These are phyloP conservation scores for Julus scandinavius DNA, from an alignment of 2,888 invertebrate genomes.

Conservation along the genomic window DNA sequence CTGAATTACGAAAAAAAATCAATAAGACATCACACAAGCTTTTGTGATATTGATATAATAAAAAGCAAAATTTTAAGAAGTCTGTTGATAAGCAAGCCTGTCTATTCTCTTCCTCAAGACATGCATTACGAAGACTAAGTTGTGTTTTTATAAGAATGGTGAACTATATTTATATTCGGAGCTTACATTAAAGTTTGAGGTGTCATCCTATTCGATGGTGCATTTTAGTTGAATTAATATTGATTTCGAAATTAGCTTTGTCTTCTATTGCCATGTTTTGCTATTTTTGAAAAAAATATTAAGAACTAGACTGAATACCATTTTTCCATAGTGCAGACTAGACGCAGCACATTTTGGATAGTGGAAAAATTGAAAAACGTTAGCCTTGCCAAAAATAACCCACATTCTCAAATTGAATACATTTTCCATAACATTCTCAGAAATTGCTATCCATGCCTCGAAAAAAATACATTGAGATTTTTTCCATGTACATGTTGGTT, in stretches of 20 bases:
- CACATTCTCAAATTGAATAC: neutral
- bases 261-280: neutral
- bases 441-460: neutral
- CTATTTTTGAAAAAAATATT: neutral
- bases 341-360: neutral
- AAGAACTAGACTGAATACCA: neutral
- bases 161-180: neutral
- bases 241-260: neutral
- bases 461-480: neutral
- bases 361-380: neutral
- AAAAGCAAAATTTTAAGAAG: neutral
- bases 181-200: neutral
- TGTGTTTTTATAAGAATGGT: neutral
- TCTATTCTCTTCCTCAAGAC: neutral
- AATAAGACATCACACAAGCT: neutral
- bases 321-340: neutral
- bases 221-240: neutral
- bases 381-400: neutral
- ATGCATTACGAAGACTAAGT: neutral
- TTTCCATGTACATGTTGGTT: neutral
- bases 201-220: neutral
- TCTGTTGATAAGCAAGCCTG: neutral
- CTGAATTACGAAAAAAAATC: neutral
- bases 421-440: neutral
- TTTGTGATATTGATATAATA: slow-evolving; percentile 1